Base-by-base conservation (phyloP, 2,113 vertebrate genomes). In the Pyxicephalus adspersus region DNA sequence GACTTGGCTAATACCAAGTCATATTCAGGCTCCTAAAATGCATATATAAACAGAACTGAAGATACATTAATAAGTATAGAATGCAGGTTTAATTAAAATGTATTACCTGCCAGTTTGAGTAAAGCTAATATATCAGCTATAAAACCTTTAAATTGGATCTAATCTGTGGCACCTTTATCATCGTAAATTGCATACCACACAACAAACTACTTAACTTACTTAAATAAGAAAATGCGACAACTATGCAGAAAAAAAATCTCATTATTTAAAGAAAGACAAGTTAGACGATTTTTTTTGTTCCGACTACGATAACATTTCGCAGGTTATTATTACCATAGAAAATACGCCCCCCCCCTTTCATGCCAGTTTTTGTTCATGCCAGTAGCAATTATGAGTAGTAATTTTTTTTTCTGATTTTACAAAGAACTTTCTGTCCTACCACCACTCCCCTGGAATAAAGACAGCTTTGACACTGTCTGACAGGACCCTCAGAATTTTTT, bases 271-370 rank as follows among this genome's bases (percentile, higher is more conserved):
- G 90, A 93, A 90, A 90, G 89, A 90, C 91, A 91, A 91, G 90
- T 95, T 96, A 95, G 95, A 89, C 91, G 87, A 31, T 67, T 67
- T 79, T 93, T 94, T 94, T 91, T 94, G 93, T 95, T 94, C 94
- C 91, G 92, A 91, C 96, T 94, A 96, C 94, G 95, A 94, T 94
- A 90, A 94, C 92, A 89, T 91, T 96, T 95, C 94, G 92, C 95
- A 97, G 96, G 95, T 96, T 95, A 93, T 96, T 97, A 96, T 98
- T 96, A 96, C 96, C 96, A 97, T 96, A 98, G 96, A 94, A 94
- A 95, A 95, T 95, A 5, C 34, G 34, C 34, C 34, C 34, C 34
- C 34, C 34, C 94, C 89, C 91, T 97, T 99, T 98, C 34, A 38
- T 38, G 34, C 34, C 34, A 9, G 95, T 97, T 95, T 93, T 68